Base-by-base conservation (phyloP, 2,797 vertebrate species). In the Syngnathus acus region DNA sequence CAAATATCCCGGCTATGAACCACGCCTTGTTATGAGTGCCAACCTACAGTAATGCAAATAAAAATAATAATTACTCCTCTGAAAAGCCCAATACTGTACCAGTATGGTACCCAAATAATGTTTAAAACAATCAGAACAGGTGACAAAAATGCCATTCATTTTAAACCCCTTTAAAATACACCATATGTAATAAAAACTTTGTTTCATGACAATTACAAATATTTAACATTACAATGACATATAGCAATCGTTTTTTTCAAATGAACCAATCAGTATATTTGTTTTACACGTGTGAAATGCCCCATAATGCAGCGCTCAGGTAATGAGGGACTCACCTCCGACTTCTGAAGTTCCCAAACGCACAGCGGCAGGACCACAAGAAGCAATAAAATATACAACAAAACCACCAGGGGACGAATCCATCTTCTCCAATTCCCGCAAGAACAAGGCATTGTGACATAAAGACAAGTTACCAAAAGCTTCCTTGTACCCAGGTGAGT, bases 1-100 rank as follows among this genome's bases (percentile, higher is more conserved):
- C 90, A 84, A 99, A 99, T 82, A 99, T 95, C 43, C 95, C 95
- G 68, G 97, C 97, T 0, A 98, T 98, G 84, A 99, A 98, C 97
- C 97, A 99, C 43, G 96, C 95, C 86, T 96, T 97, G 68, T 94
- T 97, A 75, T 95, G 94, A 60, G 94, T 94, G 69, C 93, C 91
- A 76, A 95, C 94, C 97, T 99, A 86, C 45, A 39, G 61, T 74
- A 32, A 14, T 45, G 13, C 5, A 45, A 45, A 13, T 13, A 14
- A 13, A 11, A 45, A 45, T 45, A 45, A 45, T 45, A 45, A 32
- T 32, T 4, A 32, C 32, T 4, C 6, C 6, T 42, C 9, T 6
- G 6, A 42, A 42, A 42, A 7, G 9, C 40, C 14, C 4, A 47
- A 47, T 14, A 47, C 45, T 14, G 11, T 47, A 14, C 5, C 13